Evolutionary conservation across 2,888 invertebrate genomes (phyloP).

Genomic region (Dermolepida albohirtum): DNA sequence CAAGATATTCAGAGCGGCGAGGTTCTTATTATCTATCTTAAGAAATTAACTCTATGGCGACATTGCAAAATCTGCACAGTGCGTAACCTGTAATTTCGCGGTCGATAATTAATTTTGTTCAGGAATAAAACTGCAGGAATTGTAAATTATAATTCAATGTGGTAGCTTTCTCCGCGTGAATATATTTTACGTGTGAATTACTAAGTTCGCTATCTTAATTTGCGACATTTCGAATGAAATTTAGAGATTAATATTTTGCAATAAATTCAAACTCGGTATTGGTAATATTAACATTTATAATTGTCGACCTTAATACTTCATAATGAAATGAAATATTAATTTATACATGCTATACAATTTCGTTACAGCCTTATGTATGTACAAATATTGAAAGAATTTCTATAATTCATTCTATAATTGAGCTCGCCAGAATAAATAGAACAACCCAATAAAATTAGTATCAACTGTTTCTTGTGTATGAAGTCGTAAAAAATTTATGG

Average conservation of each 20-base stretch:
- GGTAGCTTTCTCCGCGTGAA: conserved; percentile 32
- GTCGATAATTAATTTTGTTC: conserved; percentile 27
- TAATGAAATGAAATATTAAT: no score
- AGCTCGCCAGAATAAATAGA: no score
- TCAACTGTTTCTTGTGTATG: no score
- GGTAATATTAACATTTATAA: neutral
- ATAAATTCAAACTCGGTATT: neutral
- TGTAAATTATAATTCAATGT: conserved; percentile 32
- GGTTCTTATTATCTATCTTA: neutral
- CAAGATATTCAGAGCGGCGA: no score
- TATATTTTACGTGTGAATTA: conserved; percentile 27
- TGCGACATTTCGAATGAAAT: conserved; percentile 3
- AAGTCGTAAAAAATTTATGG: no score
- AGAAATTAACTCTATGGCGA: conserved; percentile 16
- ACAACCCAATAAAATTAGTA: no score
- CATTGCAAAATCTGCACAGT: conserved; percentile 21
- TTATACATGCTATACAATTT: no score
- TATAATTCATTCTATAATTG: no score
- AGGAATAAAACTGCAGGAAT: conserved; percentile 22
- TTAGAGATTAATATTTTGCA: conserved; percentile 10
- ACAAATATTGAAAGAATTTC: no score
- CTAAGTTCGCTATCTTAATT: neutral
- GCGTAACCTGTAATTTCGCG: conserved; percentile 33
- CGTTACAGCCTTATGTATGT: no score
- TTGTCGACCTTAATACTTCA: no score